These are phyloP conservation scores for Pitta sordida DNA, from an alignment of 2,113 vertebrate genomes.

Conservation along the genomic window DNA sequence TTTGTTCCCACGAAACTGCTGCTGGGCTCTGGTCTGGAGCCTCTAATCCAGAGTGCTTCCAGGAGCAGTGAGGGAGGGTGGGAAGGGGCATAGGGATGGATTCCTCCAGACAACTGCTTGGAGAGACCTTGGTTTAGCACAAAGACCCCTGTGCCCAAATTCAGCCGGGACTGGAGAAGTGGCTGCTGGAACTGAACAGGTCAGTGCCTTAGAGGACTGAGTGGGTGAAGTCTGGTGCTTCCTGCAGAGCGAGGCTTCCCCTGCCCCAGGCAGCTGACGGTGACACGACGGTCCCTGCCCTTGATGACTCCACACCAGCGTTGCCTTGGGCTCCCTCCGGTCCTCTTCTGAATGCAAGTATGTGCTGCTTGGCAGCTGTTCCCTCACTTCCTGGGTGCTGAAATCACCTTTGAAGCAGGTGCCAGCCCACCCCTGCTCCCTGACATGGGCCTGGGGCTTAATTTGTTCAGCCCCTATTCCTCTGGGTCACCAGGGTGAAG, in stretches of 20 bases:
- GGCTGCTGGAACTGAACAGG: not conserved
- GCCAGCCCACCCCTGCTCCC: rapidly evolving
- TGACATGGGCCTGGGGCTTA: rapidly evolving
- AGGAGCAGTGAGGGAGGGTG: not conserved
- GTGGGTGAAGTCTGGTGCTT: not conserved
- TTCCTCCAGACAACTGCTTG: rapidly evolving
- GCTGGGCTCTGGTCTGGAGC: rapidly evolving
- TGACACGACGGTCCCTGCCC: rapidly evolving
- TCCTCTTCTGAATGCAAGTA: too few species aligned
- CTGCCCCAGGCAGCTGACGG: rapidly evolving
- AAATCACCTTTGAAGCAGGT: not conserved
- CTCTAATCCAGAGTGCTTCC: rapidly evolving
- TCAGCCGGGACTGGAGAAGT: not conserved
- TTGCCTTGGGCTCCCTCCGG: rapidly evolving
- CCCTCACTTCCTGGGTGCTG: too few species aligned
- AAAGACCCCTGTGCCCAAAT: not conserved
- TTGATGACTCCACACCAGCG: rapidly evolving
- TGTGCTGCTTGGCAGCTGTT: not conserved
- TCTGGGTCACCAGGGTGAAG: rapidly evolving
- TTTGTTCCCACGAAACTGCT: not conserved
- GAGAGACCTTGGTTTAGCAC: not conserved
- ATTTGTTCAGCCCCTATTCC: not conserved
- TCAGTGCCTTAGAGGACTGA: rapidly evolving
- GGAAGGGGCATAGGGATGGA: not conserved
- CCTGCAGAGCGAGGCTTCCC: not conserved